Evolutionary conservation across 2,113 vertebrate genomes (phyloP).

Genomic region (Dipodomys stephensi): DNA sequence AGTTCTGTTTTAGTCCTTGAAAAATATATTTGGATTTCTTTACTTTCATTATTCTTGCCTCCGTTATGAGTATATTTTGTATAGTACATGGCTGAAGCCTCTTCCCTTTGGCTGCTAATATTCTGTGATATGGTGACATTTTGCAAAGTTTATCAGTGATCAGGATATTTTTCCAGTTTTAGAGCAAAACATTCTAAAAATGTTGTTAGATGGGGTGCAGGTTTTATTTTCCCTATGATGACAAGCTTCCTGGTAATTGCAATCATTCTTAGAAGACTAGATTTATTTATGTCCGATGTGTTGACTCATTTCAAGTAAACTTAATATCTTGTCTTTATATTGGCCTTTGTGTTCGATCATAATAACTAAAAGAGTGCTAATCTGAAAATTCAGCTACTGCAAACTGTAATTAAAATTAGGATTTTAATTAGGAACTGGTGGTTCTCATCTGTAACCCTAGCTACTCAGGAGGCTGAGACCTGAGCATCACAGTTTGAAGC

Average conservation of each 20-base stretch:
- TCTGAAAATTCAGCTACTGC: not conserved
- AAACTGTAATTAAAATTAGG: conserved; percentile 17
- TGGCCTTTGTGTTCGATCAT: conserved; percentile 24
- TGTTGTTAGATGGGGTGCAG: not conserved
- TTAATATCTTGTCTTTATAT: conserved; percentile 34
- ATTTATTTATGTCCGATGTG: conserved; percentile 22
- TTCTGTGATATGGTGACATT: not conserved
- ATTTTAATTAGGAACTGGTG: no score
- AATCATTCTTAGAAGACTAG: conserved; percentile 27
- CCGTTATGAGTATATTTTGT: not conserved
- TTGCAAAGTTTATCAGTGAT: not conserved
- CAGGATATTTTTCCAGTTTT: not conserved
- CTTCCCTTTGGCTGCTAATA: not conserved
- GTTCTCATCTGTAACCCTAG: no score
- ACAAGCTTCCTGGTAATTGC: conserved; percentile 39
- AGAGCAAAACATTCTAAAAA: conserved; percentile 19
- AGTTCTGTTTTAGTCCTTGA: conserved; percentile 57
- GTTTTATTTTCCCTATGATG: conserved; percentile 17
- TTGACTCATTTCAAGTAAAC: conserved; percentile 39
- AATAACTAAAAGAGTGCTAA: not conserved
- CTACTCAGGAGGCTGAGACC: no score
- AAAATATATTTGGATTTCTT: conserved; percentile 50
- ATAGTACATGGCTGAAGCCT: not conserved
- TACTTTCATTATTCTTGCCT: conserved; percentile 6
- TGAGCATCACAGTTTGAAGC: no score